Conservation (phyloP, 1,140 invertebrate genomes). For the Medauroidea extradentata region DNA sequence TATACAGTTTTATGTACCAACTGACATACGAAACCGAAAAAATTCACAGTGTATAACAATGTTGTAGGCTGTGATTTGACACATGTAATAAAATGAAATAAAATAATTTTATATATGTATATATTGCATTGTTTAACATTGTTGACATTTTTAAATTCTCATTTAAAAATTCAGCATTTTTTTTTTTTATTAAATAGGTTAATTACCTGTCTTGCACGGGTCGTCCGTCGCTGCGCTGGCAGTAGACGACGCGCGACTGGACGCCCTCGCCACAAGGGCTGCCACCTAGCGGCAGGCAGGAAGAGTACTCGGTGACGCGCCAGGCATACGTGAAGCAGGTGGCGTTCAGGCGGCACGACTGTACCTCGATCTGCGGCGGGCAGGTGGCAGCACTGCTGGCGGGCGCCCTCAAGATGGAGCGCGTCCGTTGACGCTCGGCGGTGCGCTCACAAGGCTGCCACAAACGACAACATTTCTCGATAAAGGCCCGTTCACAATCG, state of each 20-base stretch:
- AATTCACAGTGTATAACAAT: too few species aligned
- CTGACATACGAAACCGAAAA: too few species aligned
- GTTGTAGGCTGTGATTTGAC: too few species aligned
- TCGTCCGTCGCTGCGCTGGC: slow-evolving; percentile 52
- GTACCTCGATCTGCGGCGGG: slow-evolving; percentile 51
- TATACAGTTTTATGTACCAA: too few species aligned
- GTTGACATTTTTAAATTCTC: too few species aligned
- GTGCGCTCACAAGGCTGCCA: slow-evolving; percentile 35
- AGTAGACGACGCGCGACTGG: slow-evolving; percentile 50
- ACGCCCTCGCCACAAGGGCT: slow-evolving; percentile 59
- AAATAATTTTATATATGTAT: too few species aligned
- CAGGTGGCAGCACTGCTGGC: slow-evolving; percentile 38
- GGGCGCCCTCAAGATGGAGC: slow-evolving; percentile 50
- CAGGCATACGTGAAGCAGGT: slow-evolving; percentile 53
- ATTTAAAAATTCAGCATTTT: too few species aligned
- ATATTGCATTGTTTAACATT: too few species aligned
- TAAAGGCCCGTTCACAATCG: too few species aligned
- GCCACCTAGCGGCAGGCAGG: slow-evolving; percentile 56
- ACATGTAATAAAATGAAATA: too few species aligned
- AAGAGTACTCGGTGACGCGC: slow-evolving; percentile 53
- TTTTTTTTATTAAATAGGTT: too few species aligned
- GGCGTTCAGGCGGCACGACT: slow-evolving; percentile 50
- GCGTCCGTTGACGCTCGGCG: slow-evolving; percentile 50
- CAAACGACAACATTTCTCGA: too few species aligned
- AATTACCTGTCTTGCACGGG: slow-evolving; percentile 52